Evolutionary conservation across 1,140 invertebrate species (phyloP), one percentile per base, ranked within the genome.

Genomic region (Philaenus spumarius): DNA sequence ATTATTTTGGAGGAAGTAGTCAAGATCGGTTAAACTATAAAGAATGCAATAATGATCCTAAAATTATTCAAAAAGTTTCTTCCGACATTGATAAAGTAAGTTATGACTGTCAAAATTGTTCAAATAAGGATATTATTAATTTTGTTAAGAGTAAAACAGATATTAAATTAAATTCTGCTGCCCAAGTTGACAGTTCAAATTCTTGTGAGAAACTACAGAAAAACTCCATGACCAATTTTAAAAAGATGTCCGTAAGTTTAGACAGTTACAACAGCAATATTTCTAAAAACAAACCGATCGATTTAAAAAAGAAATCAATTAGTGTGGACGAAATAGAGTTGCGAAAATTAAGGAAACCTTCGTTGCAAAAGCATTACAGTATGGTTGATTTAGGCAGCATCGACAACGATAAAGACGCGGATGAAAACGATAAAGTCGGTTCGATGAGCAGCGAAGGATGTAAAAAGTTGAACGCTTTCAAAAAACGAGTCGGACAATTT

Each of bases 291-390:
- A 55, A 43, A 55, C 19, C 37, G 14, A 55, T 63, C 19, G 53
- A 54, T 34, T 19, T 56, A 14, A 61, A 47, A 30, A 47, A 47
- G 22, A 65, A 65, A 59, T 56, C 64, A 22, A 64, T 63, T n/a
- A 66, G 61, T 59, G 65, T 66, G 5, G 65, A 66, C 56, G 65
- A 66, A 62, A 46, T 66, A 11, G 65, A 66, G 26, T 59, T 62
- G 59, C 59, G 48, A 52, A 62, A 59, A 37, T 20, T 19, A 9
- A 23, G 35, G 26, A 60, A 61, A 51, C 37, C 50, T 1, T 26
- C 15, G 6, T 59, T 63, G 6, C 56, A 61, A n/a, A 63, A 60
- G 20, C 63, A 66, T 48, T 61, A 62, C 40, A 66, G 65, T 52
- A 48, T 66, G 14, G 50, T 64, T 11, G 65, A 66, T 43, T 59